Percentiles rank a stretch among this genome's conserved stretches.
phyloP scores from a whole-genome alignment of 2,113 vertebrate genomes.

The Aphelocoma coerulescens region DNA sequence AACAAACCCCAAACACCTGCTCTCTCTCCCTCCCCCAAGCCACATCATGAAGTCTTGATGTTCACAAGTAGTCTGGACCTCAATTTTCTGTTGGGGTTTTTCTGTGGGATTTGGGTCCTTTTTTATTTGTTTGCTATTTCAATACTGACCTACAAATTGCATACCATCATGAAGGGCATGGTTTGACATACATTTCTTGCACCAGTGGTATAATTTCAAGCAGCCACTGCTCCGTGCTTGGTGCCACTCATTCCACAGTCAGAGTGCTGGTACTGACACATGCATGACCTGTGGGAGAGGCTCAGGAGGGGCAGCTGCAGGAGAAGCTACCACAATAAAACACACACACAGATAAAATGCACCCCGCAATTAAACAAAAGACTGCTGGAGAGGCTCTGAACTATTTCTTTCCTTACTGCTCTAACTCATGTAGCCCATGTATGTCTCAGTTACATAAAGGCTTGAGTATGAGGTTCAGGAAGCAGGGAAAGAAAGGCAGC shows the following conservation, averaged over 20 bases:
- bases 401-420: neutral
- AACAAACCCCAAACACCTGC: neutral
- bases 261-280: neutral
- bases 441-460: neutral
- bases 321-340: neutral
- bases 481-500: neutral
- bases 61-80: neutral
- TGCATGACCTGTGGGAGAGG: neutral
- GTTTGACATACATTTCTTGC: neutral
- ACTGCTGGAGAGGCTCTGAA: neutral
- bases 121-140: neutral
- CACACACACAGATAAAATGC: neutral
- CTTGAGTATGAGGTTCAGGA: neutral
- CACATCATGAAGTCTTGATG: neutral
- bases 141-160: neutral
- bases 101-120: neutral
- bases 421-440: neutral
- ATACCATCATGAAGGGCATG: rapidly evolving
- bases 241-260: neutral
- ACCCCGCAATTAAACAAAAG: neutral
- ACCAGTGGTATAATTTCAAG: neutral
- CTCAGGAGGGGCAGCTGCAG: neutral
- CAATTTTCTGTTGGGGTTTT: neutral
- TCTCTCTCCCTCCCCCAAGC: neutral
- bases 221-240: neutral